Percentiles rank a stretch among this genome's conserved stretches.
These are phyloP conservation scores for Crotalus tigris DNA, from an alignment of 2,113 vertebrate genomes.

Conservation along the genomic window DNA sequence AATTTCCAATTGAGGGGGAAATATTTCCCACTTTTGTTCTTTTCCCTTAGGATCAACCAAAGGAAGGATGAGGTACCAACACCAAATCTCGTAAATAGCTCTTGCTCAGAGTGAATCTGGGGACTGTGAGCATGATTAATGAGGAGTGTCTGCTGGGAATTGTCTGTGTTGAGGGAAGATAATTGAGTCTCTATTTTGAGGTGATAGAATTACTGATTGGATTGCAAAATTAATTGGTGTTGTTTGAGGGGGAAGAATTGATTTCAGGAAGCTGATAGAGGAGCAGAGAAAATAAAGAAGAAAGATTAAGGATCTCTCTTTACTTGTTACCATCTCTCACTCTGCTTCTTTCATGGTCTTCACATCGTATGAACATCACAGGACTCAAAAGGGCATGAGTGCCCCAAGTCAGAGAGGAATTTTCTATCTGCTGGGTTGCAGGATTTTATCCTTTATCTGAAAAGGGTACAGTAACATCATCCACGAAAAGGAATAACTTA, in stretches of 20 bases:
- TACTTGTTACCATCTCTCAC: background rate
- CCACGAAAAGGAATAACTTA: background rate
- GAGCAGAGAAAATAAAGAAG: constrained; percentile 16
- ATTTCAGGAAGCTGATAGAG: background rate
- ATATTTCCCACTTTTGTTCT: background rate
- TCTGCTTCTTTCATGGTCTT: constrained; percentile 10
- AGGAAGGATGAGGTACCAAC: constrained; percentile 8
- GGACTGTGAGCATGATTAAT: constrained; percentile 21
- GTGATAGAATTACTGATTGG: constrained; percentile 35
- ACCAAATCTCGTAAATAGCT: constrained; percentile 22
- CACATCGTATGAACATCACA: constrained; percentile 10
- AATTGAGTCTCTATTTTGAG: constrained; percentile 31
- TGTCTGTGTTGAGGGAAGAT: constrained; percentile 26
- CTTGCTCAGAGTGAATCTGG: background rate
- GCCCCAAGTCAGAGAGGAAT: background rate
- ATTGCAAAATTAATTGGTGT: constrained; percentile 32
- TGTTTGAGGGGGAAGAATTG: constrained; percentile 18
- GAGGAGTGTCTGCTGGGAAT: constrained; percentile 20
- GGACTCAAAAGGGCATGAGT: background rate
- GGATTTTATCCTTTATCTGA: background rate
- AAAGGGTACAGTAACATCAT: background rate
- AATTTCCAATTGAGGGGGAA: background rate
- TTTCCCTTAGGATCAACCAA: background rate
- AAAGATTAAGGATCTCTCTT: constrained; percentile 28
- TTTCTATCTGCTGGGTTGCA: background rate